Percentiles rank a stretch among this genome's conserved stretches.
Evolutionary conservation across 92 coral and sea anemone species (phyloP).

Genomic region (Palythoa heliodiscus): DNA sequence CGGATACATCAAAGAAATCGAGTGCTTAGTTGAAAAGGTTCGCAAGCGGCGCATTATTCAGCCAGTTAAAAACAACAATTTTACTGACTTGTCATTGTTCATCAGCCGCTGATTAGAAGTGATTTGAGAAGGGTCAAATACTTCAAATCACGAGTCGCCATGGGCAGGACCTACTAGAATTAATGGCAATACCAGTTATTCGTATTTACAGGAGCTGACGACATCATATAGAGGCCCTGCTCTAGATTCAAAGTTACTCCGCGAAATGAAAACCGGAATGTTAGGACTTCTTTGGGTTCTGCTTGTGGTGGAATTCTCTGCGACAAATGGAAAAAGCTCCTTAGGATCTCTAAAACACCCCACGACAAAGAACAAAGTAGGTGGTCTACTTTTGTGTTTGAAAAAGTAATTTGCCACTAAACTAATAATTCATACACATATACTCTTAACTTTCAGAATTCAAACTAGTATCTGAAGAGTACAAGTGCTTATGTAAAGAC

Average conservation of each 20-base stretch:
- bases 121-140: conserved; percentile 32
- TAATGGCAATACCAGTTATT: conserved; percentile 11
- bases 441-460: no score
- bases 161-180: conserved; percentile 22
- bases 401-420: background rate
- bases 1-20: conserved; percentile 30
- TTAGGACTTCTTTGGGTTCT: conserved; percentile 12
- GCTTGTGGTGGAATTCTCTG: background rate
- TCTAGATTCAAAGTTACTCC: background rate
- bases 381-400: conserved; percentile 27
- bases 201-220: conserved; percentile 19
- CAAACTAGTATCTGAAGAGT: background rate
- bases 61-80: background rate
- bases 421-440: background rate
- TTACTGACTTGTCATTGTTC: conserved; percentile 18
- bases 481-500: background rate
- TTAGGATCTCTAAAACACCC: conserved; percentile 12
- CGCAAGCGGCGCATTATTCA: conserved; percentile 1
- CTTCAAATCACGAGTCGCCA: conserved; percentile 15
- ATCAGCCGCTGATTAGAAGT: conserved; percentile 33
- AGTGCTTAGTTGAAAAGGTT: conserved; percentile 9
- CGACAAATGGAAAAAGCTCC: conserved; percentile 20
- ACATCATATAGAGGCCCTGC: background rate
- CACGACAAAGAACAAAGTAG: conserved; percentile 33
- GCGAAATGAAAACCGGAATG: background rate